Base-by-base conservation (phyloP, 2,888 invertebrate species). In the Meliscaeva auricollis region DNA sequence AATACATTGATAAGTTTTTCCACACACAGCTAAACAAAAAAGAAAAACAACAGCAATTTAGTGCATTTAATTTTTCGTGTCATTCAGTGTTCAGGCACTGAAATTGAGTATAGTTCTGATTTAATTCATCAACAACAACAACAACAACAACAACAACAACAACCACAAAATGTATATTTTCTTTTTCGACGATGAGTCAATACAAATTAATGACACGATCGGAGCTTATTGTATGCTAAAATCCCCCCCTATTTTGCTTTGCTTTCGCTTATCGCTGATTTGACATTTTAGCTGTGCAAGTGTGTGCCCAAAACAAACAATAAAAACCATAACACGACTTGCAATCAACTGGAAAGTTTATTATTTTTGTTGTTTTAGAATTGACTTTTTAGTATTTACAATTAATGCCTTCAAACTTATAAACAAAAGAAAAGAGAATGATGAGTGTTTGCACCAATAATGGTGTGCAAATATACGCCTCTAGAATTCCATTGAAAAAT, bases 311-410 rank as follows among this genome's bases (percentile, higher is more conserved):
- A 41, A 22, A 41, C 4, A 38, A 60, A 58, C 13, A 22, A 60
- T 8, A 38, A 60, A 60, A 60, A 60, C n/a, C 41, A 41, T 13
- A 60, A 22, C 5, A 5, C 60, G 22, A 41, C 41, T 22, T n/a
- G 22, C 13, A 38, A 41, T 50, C 26, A 41, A 17, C 58, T 60
- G 58, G 58, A 60, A 60, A 60, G 58, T 60, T 60, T 41, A 60
- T 60, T 41, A 22, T n/a, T 60, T 41, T 22, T 22, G 26, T 22
- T 22, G 26, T 15, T 60, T 41, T 1, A 22, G 5, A 60, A 32
- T 58, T 2, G 13, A 41, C n/a, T 35, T 58, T 20, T 13, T 5
- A 35, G 26, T 58, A 20, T 58, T 30, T 52, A 26, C 26, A 7
- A n/a, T n/a, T n/a, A n/a, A 52, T 15, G n/a, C n/a, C 6, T 5